Conservation (phyloP, 2,888 invertebrate genomes). For the Balanococcus diminutus region DNA sequence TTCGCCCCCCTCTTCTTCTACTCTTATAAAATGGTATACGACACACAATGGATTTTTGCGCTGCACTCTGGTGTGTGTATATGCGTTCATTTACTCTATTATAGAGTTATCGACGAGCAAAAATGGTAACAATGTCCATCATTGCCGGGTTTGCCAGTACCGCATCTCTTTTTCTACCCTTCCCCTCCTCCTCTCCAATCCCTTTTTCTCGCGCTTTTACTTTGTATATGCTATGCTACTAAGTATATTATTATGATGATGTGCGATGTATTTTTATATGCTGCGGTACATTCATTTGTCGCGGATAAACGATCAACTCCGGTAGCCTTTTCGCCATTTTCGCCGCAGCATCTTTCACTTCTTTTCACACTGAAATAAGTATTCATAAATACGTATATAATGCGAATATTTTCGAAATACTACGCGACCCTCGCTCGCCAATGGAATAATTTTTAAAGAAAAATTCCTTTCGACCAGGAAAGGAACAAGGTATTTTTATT, state of each 20-base stretch:
- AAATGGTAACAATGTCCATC: slow-evolving; percentile 47
- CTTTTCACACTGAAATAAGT: background rate
- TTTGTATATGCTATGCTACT: background rate
- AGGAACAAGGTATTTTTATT: no score
- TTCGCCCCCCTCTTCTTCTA: background rate
- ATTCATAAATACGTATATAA: background rate
- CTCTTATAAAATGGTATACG: background rate
- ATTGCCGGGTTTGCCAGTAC: background rate
- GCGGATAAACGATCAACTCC: background rate
- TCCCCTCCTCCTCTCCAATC: background rate
- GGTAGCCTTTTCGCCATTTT: background rate
- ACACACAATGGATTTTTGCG: background rate
- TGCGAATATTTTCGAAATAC: background rate
- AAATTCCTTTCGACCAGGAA: no score
- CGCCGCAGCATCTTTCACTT: no score
- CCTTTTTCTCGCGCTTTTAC: background rate
- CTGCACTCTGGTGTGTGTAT: background rate
- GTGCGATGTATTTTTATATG: no score
- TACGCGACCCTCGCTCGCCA: background rate
- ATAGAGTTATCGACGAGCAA: background rate
- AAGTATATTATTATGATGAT: no score
- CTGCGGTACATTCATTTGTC: background rate
- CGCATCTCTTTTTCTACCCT: background rate
- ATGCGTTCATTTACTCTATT: background rate
- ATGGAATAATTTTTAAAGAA: no score